Base-by-base conservation (phyloP, 2,797 vertebrate species). In the Momotus momota region DNA sequence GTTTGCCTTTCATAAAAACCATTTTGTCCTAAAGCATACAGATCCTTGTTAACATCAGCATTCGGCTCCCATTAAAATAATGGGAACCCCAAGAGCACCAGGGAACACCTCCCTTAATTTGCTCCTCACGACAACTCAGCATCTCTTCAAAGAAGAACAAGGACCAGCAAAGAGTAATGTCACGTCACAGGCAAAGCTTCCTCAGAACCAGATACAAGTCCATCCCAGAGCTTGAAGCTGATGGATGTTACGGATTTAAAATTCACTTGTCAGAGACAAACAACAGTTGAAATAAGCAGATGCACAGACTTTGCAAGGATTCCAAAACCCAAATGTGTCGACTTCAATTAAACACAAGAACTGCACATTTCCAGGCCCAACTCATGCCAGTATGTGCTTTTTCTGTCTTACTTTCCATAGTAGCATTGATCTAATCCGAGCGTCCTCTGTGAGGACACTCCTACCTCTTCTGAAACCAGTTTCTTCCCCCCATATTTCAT, bases 241-340 rank as follows among this genome's bases (percentile, higher is more conserved):
- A 48, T 25, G 64, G 67, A 66, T 0, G 1, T 41, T 54, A 7
- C 2, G 0, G 27, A 81, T 88, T 84, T 80, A 70, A 88, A 86
- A 90, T 6, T 12, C 7, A 0, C 49, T 93, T 61, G 45, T 80
- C 69, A 66, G 78, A 84, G 73, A 73, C 43, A 66, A 85, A 74
- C 74, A 88, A 25, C 81, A 95, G 93, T 72, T 74, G 78, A 96
- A 94, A 92, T 43, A 80, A 93, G 78, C 94, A 90, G 81, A 95
- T 91, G 95, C 43, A 94, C 90, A 86, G 86, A 86, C 51, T 75
- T 41, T 48, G 94, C 75, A 86, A 92, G 81, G 81, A 92, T 92
- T 96, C 92, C 78, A 88, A 94, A 91, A 93, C 88, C 67, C 81
- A 60, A 82, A 96, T 81, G 70, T 84, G 92, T 93, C 73, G 0